These are phyloP conservation scores for Drosophila robusta DNA, from an alignment of 2,888 invertebrate genomes.

Conservation along the genomic window DNA sequence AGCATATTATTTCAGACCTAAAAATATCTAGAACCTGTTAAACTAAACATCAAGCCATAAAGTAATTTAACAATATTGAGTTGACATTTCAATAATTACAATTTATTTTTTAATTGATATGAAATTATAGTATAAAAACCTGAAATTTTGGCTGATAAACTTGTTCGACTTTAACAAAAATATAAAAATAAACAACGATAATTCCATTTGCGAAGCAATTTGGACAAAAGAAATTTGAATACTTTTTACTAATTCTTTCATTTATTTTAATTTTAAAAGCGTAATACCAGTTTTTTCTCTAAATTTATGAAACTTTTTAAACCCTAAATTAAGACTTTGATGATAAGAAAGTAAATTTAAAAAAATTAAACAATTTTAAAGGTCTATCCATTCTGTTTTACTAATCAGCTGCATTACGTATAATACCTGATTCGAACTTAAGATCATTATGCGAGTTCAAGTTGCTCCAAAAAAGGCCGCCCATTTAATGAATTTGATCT, in stretches of 20 bases:
- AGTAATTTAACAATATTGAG: not conserved
- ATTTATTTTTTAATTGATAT: constrained; percentile 22
- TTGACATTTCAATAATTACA: constrained; percentile 42
- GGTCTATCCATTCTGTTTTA: constrained; percentile 2
- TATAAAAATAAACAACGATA: not conserved
- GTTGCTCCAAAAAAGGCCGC: constrained; percentile 18
- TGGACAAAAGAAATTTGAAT: not conserved
- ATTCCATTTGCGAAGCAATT: not conserved
- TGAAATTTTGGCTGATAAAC: not conserved
- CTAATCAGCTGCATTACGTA: not conserved
- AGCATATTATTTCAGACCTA: not conserved
- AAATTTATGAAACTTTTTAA: no score
- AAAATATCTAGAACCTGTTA: constrained; percentile 1
- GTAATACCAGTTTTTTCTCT: no score
- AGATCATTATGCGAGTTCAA: constrained; percentile 28
- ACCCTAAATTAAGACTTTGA: no score
- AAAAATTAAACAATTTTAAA: not conserved
- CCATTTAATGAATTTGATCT: constrained; percentile 71
- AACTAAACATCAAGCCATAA: not conserved
- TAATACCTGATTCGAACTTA: not conserved
- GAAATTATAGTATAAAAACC: constrained; percentile 9
- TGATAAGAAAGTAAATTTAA: no score
- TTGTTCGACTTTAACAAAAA: not conserved
- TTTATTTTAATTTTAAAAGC: not conserved
- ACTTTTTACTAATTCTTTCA: not conserved